phyloP scores from a whole-genome alignment of 23 tunicate species.

The Trididemnum nubilum region DNA sequence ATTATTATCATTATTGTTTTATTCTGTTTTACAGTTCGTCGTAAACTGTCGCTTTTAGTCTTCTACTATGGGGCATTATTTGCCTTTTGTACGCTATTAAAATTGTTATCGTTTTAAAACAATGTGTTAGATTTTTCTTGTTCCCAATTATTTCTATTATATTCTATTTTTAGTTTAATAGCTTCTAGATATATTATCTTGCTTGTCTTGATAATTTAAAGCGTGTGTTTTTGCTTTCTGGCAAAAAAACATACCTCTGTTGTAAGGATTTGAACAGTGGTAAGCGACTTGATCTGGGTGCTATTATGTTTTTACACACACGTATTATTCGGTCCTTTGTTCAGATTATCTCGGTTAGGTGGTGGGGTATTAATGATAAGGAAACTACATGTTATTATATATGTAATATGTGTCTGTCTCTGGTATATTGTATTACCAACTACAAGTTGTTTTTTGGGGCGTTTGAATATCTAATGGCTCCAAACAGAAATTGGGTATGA shows the following conservation, averaged over 20 bases:
- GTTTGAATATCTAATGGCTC: no score
- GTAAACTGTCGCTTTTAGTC: no score
- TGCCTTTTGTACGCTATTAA: not conserved
- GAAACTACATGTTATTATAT: not conserved
- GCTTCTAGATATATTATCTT: not conserved
- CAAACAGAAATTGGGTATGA: no score
- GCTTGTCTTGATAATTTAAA: not conserved
- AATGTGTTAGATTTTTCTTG: not conserved
- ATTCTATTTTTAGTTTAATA: not conserved
- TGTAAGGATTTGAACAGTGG: not conserved
- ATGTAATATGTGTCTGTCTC: not conserved
- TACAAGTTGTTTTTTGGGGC: no score
- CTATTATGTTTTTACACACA: not conserved
- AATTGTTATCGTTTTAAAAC: not conserved
- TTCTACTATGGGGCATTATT: no score
- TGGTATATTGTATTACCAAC: no score
- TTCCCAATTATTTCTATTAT: not conserved
- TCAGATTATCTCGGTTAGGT: not conserved
- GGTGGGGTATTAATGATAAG: not conserved
- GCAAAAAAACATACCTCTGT: not conserved
- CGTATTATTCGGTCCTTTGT: not conserved
- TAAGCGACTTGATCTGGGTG: not conserved
- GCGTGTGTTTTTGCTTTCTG: not conserved
- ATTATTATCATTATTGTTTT: no score
- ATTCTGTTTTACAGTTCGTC: no score